Conservation (phyloP, 2,888 invertebrate genomes). For the Nomada lathburiana region DNA sequence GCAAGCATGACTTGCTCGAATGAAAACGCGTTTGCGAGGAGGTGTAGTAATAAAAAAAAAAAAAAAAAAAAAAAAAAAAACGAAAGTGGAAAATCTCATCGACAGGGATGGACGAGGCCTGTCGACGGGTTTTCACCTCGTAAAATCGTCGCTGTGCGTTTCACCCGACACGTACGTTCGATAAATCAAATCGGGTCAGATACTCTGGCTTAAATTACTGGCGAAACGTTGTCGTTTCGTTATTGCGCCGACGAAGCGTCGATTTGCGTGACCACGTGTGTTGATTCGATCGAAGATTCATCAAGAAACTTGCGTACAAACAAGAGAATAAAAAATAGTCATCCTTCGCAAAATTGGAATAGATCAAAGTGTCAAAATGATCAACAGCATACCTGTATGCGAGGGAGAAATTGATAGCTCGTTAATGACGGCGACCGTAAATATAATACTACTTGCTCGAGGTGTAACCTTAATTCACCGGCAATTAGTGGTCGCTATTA, state of each 20-base stretch:
- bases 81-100: background rate
- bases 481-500: slow-evolving; percentile 39
- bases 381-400: too few species aligned
- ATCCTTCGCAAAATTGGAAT: too few species aligned
- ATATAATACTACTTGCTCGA: background rate
- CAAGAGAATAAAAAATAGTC: background rate
- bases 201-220: slow-evolving; percentile 46
- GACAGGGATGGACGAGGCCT: slow-evolving; percentile 1
- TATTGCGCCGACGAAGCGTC: slow-evolving; percentile 41
- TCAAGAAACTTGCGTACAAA: too few species aligned
- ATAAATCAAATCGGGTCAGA: slow-evolving; percentile 55
- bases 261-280: slow-evolving; percentile 28
- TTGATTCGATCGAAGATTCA: background rate
- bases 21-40: background rate
- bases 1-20: too few species aligned
- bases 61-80: background rate
- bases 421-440: background rate
- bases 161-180: slow-evolving; percentile 30
- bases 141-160: slow-evolving; percentile 42
- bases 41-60: background rate
- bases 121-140: slow-evolving; percentile 48
- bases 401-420: slow-evolving; percentile 1
- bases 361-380: too few species aligned
- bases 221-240: slow-evolving; percentile 38
- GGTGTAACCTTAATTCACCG: slow-evolving; percentile 33